Percentiles rank a stretch among this genome's conserved stretches.
phyloP scores from a whole-genome alignment of 2,888 invertebrate species.

The Amiota communis region DNA sequence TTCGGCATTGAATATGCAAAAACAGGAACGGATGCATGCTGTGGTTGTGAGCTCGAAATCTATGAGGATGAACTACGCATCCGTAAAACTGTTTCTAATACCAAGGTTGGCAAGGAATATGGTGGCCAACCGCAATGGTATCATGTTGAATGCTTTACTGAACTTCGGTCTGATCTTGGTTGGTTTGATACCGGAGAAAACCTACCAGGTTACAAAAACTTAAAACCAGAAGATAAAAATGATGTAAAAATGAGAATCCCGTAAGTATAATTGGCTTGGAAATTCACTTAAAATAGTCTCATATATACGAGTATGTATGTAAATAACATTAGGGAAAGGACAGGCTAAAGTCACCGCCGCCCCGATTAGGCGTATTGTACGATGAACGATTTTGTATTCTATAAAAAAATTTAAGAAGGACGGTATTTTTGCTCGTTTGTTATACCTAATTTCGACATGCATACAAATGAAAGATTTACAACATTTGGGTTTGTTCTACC shows the following conservation, averaged over 20 bases:
- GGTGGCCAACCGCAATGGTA: slow-evolving; percentile 93
- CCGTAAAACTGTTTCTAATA: slow-evolving; percentile 87
- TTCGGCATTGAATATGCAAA: slow-evolving; percentile 90
- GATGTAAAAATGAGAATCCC: slow-evolving; percentile 79
- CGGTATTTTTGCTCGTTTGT: too few species aligned
- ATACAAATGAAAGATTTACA: too few species aligned
- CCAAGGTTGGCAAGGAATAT: slow-evolving; percentile 84
- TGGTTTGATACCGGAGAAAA: slow-evolving; percentile 82
- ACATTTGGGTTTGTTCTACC: too few species aligned
- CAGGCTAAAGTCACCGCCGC: too few species aligned
- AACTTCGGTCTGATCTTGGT: slow-evolving; percentile 80
- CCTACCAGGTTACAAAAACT: slow-evolving; percentile 83
- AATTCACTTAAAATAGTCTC: too few species aligned
- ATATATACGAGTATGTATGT: too few species aligned
- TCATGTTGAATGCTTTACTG: slow-evolving; percentile 91
- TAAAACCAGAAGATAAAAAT: slow-evolving; percentile 82
- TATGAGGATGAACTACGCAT: slow-evolving; percentile 82
- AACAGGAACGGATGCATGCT: slow-evolving; percentile 85
- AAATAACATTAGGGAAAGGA: too few species aligned
- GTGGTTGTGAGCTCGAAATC: slow-evolving; percentile 89
- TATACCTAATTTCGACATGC: too few species aligned
- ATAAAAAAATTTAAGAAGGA: too few species aligned
- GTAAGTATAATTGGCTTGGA: slow-evolving; percentile 74
- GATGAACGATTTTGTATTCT: too few species aligned
- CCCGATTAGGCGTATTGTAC: too few species aligned